Percentiles rank a stretch among this genome's conserved stretches.
These are phyloP conservation scores for Chouioia cunea DNA, from an alignment of 2,888 invertebrate species.

Conservation along the genomic window DNA sequence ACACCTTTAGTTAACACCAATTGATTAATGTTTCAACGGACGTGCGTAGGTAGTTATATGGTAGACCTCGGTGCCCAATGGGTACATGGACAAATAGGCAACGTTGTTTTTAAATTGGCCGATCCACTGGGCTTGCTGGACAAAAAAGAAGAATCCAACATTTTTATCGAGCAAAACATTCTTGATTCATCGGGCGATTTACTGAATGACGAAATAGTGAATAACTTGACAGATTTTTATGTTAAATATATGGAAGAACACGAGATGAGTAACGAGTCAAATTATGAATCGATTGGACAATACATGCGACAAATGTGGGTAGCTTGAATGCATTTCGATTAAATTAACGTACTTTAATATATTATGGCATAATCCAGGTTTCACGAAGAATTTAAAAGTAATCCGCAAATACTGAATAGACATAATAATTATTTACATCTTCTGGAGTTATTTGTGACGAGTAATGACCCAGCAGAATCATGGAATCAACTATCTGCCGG, in stretches of 20 bases:
- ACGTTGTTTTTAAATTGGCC: constrained; percentile 55
- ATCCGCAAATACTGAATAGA: constrained; percentile 46
- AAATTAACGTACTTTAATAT: neutral
- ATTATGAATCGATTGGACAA: constrained; percentile 10
- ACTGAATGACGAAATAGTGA: neutral
- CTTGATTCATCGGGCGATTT: constrained; percentile 8
- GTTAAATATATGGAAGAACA: neutral
- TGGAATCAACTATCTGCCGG: constrained; percentile 42
- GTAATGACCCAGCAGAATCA: constrained; percentile 34
- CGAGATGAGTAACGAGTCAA: neutral
- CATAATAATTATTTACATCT: constrained; percentile 39
- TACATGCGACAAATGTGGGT: constrained; percentile 19
- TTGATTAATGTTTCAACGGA: constrained; percentile 4
- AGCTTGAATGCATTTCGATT: no score
- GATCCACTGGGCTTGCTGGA: constrained; percentile 54
- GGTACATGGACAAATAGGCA: constrained; percentile 57
- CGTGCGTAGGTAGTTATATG: constrained; percentile 50
- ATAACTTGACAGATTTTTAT: constrained; percentile 9
- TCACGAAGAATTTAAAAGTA: constrained; percentile 46
- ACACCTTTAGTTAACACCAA: neutral
- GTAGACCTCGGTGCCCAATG: constrained; percentile 59
- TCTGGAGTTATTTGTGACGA: constrained; percentile 42
- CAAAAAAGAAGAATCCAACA: constrained; percentile 8
- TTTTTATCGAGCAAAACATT: neutral
- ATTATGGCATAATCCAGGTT: constrained; percentile 34